Conservation (phyloP, 2,888 invertebrate genomes). For the Drosophila subsilvestris region DNA sequence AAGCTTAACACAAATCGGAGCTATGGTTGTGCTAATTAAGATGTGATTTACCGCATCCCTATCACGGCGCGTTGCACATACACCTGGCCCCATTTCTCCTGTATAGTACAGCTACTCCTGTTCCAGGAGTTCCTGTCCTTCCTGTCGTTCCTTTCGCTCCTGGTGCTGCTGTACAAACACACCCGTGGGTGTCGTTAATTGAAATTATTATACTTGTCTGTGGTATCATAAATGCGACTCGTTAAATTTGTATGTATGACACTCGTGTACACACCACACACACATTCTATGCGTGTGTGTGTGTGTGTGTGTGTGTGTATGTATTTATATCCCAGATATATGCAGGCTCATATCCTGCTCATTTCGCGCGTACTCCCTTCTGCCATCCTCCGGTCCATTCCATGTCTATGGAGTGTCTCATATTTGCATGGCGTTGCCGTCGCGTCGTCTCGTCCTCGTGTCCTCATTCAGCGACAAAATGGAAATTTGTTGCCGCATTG, state of each 20-base stretch:
- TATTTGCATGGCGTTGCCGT: constrained; percentile 67
- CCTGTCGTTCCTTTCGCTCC: background rate
- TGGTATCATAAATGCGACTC: constrained; percentile 79
- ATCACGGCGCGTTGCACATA: constrained; percentile 8
- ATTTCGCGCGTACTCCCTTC: constrained; percentile 11
- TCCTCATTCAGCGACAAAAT: constrained; percentile 61
- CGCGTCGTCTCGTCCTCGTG: background rate
- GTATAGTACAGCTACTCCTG: constrained; percentile 13
- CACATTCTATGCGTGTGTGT: constrained; percentile 13
- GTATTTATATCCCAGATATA: constrained; percentile 38
- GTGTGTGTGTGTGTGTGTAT: constrained; percentile 14
- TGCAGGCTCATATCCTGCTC: constrained; percentile 32
- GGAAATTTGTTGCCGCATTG: constrained; percentile 76
- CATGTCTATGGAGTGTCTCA: constrained; percentile 62
- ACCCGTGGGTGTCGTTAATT: constrained; percentile 78
- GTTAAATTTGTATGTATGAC: constrained; percentile 77
- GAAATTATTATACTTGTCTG: constrained; percentile 79
- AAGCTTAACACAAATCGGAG: background rate
- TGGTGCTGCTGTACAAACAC: constrained; percentile 54
- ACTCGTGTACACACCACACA: constrained; percentile 41
- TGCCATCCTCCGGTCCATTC: constrained; percentile 5
- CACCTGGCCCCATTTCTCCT: background rate
- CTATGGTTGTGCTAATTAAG: background rate
- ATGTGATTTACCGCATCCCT: constrained; percentile 9
- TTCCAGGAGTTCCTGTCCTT: constrained; percentile 2